Conservation (phyloP, 2,797 vertebrate genomes). For the Siniperca obscura region DNA sequence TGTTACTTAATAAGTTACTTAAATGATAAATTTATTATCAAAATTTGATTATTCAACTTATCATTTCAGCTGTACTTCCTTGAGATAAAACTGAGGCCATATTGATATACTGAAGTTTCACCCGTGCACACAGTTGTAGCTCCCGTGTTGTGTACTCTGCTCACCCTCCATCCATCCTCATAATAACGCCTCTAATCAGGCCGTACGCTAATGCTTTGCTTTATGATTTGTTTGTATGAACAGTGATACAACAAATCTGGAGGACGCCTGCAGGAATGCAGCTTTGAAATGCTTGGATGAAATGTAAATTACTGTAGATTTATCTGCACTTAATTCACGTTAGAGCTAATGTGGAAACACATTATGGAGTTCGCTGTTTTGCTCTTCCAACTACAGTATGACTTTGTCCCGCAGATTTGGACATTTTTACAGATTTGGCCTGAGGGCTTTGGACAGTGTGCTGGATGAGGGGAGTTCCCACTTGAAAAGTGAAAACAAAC, state of each 20-base stretch:
- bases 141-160: conserved; percentile 21
- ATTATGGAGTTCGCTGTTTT: conserved; percentile 41
- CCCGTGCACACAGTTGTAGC: not conserved
- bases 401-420: conserved; percentile 43
- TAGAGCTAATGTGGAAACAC: conserved; percentile 58
- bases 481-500: conserved; percentile 69
- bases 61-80: not conserved
- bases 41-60: not conserved
- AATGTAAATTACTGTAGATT: conserved; percentile 57
- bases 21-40: not conserved
- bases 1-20: not conserved
- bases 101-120: conserved; percentile 4
- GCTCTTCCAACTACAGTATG: conserved; percentile 18
- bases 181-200: conserved; percentile 47
- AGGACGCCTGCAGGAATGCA: conserved; percentile 40
- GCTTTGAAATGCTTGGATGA: conserved; percentile 50
- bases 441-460: conserved; percentile 29
- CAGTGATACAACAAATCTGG: conserved; percentile 57
- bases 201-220: conserved; percentile 47
- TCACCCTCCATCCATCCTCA: conserved; percentile 36
- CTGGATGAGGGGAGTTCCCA: conserved; percentile 56
- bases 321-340: conserved; percentile 26
- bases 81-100: conserved; percentile 18
- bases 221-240: conserved; percentile 61
- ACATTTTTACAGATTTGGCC: conserved; percentile 20